A percentile compares a stretch with the other conserved stretches of the same genome.
Evolutionary conservation across 1,140 invertebrate genomes (phyloP).

Genomic region (Lasioglossum baleicum): DNA sequence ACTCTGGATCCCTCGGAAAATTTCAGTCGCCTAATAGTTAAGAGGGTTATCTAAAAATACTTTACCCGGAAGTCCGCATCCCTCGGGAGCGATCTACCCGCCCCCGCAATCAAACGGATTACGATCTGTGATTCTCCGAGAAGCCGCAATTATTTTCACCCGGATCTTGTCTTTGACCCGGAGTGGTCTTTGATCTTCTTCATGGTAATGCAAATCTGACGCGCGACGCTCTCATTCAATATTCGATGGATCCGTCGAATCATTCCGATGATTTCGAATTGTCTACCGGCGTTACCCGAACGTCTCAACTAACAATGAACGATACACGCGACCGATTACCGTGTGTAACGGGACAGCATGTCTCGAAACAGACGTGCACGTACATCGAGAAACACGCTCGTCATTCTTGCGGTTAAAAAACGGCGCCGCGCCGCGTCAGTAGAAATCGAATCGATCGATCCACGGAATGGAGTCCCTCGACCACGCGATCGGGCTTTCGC

Average conservation of each 20-base stretch:
- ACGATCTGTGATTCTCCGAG: neutral
- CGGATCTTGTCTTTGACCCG: too few relatives aligned
- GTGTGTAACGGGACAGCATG: slow-evolving; percentile 2
- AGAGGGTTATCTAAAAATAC: too few relatives aligned
- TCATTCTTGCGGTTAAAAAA: neutral
- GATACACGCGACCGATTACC: slow-evolving; percentile 12
- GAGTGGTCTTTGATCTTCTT: neutral
- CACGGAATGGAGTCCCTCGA: too few relatives aligned
- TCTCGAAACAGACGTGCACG: slow-evolving; percentile 3
- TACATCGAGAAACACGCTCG: neutral
- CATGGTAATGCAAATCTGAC: slow-evolving; percentile 17
- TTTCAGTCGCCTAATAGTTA: too few relatives aligned
- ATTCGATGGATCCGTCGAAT: slow-evolving; percentile 51
- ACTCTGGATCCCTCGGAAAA: too few relatives aligned
- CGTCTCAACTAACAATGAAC: slow-evolving; percentile 12
- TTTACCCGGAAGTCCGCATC: too few relatives aligned
- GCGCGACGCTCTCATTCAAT: slow-evolving; percentile 16
- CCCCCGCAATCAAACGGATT: too few relatives aligned
- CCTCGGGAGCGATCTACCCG: too few relatives aligned
- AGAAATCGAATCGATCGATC: neutral
- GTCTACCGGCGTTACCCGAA: slow-evolving; percentile 5
- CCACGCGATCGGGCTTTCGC: too few relatives aligned
- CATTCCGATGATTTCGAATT: slow-evolving; percentile 56
- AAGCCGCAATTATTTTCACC: neutral
- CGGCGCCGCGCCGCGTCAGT: neutral